A percentile compares a stretch with the other conserved stretches of the same genome.
Evolutionary conservation across 35 echinoderm and acorn worm species (phyloP).

Genomic region (Diadema setosum): DNA sequence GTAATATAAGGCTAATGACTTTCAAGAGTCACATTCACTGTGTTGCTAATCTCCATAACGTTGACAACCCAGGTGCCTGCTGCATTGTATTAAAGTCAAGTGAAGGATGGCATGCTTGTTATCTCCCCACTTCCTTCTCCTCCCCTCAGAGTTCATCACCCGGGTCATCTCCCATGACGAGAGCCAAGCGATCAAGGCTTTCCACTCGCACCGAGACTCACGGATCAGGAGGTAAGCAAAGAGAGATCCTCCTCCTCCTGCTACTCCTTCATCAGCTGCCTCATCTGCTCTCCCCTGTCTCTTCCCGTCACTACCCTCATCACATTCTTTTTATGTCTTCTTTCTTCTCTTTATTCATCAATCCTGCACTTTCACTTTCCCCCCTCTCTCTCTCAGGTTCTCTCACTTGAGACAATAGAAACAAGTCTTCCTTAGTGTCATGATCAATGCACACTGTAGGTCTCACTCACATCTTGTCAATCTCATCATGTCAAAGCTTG

Average conservation of each 20-base stretch:
- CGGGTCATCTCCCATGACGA: slow-evolving; percentile 27
- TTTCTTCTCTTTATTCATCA: background rate
- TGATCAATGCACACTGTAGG: too few species aligned
- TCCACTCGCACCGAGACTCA: slow-evolving; percentile 1
- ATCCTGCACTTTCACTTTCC: background rate
- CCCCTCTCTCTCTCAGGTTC: background rate
- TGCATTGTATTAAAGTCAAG: too few species aligned
- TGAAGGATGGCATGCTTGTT: background rate
- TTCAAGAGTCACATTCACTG: too few species aligned
- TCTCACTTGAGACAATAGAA: too few species aligned
- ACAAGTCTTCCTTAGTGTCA: too few species aligned
- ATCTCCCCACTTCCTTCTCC: background rate
- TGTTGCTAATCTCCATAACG: too few species aligned
- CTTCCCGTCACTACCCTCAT: background rate
- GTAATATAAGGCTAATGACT: too few species aligned
- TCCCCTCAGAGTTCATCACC: background rate
- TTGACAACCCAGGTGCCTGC: too few species aligned
- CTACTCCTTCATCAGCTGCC: background rate
- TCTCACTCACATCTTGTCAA: too few species aligned
- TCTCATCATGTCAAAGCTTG: too few species aligned
- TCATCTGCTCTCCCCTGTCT: background rate
- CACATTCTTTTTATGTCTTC: background rate
- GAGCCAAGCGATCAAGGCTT: slow-evolving; percentile 12
- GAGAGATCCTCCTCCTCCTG: too few species aligned
- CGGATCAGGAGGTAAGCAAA: background rate